Evolutionary conservation across 1,140 invertebrate genomes (phyloP).

Genomic region (Cryptotermes secundus): DNA sequence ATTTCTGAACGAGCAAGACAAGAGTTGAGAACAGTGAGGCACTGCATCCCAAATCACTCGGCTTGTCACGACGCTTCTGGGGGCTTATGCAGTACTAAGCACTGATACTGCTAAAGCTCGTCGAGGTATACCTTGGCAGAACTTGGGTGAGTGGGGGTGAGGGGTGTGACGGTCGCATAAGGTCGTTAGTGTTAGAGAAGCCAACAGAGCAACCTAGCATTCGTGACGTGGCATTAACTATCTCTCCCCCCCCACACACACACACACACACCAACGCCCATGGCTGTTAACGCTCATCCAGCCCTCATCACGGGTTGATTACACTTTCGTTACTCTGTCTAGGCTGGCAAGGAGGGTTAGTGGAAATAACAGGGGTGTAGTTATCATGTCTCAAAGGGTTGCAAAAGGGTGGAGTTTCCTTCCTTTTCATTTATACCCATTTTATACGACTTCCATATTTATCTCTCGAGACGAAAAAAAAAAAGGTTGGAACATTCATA

Average conservation of each 20-base stretch:
- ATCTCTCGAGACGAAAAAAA: neutral
- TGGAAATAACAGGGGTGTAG: neutral
- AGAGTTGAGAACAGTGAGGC: too few relatives aligned
- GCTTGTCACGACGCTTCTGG: neutral
- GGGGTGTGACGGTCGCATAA: neutral
- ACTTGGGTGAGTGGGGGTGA: neutral
- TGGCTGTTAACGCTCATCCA: neutral
- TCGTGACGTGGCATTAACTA: neutral
- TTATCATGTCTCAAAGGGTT: constrained; percentile 15
- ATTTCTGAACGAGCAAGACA: too few relatives aligned
- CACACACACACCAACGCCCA: neutral
- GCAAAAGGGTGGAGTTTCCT: neutral
- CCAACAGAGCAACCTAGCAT: neutral
- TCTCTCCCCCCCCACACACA: neutral
- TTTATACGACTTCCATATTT: neutral
- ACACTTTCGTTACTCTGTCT: neutral
- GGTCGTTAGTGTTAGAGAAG: neutral
- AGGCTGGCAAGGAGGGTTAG: neutral
- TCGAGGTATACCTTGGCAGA: neutral
- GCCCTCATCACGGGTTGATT: constrained; percentile 7
- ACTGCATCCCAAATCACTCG: neutral
- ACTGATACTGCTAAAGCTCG: neutral
- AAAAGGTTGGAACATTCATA: neutral
- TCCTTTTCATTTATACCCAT: neutral
- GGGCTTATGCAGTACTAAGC: neutral